Conservation (phyloP, 2,797 vertebrate species). For the Bradypodion ventrale region DNA sequence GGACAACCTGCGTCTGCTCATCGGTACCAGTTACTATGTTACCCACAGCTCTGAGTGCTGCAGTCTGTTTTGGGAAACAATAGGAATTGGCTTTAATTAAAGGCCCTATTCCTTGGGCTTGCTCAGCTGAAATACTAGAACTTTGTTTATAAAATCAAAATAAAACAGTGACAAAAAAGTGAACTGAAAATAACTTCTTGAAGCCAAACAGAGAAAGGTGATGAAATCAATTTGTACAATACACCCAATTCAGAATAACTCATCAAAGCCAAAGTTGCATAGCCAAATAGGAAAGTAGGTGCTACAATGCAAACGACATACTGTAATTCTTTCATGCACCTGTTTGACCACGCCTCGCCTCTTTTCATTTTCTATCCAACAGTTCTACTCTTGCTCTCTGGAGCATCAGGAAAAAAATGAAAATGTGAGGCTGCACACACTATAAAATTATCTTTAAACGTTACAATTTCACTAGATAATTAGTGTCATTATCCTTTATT, state of each 20-base stretch:
- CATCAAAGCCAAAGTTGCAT: neutral
- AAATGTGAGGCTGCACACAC: neutral
- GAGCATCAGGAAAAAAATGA: too few relatives aligned
- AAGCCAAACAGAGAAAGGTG: neutral
- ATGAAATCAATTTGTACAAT: neutral
- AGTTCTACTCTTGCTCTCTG: neutral
- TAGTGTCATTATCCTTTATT: too few relatives aligned
- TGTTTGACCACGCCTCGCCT: too few relatives aligned
- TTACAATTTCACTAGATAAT: too few relatives aligned
- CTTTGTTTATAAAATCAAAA: neutral
- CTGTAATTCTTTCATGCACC: too few relatives aligned
- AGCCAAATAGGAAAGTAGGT: neutral
- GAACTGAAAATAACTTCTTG: neutral
- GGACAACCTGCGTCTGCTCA: slow-evolving; percentile 98
- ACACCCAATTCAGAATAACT: neutral
- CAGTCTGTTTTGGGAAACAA: slow-evolving; percentile 81
- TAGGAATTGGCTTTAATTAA: neutral
- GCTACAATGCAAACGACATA: neutral
- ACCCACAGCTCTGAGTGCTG: slow-evolving; percentile 95
- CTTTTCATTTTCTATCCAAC: neutral
- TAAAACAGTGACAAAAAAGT: neutral
- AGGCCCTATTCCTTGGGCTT: neutral
- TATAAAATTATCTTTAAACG: too few relatives aligned
- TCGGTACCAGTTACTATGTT: slow-evolving; percentile 99
- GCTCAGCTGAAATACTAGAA: neutral